Evolutionary conservation across 2,797 vertebrate species (phyloP), one percentile per base, ranked within the genome.

Genomic region (Melanogrammus aeglefinus): DNA sequence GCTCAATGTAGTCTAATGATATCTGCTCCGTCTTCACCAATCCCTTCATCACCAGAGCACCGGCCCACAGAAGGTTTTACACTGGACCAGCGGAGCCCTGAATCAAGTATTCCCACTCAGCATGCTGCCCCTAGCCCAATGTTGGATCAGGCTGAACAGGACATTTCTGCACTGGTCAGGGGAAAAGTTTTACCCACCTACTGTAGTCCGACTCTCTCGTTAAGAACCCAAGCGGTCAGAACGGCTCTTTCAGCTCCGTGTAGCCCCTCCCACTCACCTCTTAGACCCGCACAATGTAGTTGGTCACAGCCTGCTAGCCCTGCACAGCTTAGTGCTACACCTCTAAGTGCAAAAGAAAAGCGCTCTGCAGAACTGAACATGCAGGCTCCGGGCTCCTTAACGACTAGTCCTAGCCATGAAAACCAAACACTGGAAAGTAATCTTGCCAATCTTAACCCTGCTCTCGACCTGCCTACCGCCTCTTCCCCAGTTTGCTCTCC

Each of bases 241-340:
- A 78, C 75, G 57, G 71, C 85, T 27, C 27, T 57, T 72, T 91
- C 90, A 77, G 88, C 89, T 76, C 89, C 92, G 77, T 91, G 90
- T 86, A 93, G 90, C 83, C 90, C 89, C 14, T 84, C 79, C 35
- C 75, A 31, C 0, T 35, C 35, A 66, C 79, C 77, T n/a, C 14
- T 63, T 14, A 83, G 69, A 81, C 76, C 69, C 39, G 66, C 57
- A 33, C 39, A 21, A 10, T 72, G 74, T 75, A 89, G 88, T 85
- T 35, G 83, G 41, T 91, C 88, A 14, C 84, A 86, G 51, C 88
- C 86, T 72, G 69, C 80, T 2, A 92, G 89, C 70, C 90, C 88
- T 44, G 24, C 29, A 33, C 82, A 77, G 39, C 3, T 27, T 0
- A 71, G 57, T 10, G n/a, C 66, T 78, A 74, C 35, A 63, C 57